Evolutionary conservation across 2,113 vertebrate species (phyloP), one percentile per base, ranked within the genome.

Genomic region (Clarias magur): DNA sequence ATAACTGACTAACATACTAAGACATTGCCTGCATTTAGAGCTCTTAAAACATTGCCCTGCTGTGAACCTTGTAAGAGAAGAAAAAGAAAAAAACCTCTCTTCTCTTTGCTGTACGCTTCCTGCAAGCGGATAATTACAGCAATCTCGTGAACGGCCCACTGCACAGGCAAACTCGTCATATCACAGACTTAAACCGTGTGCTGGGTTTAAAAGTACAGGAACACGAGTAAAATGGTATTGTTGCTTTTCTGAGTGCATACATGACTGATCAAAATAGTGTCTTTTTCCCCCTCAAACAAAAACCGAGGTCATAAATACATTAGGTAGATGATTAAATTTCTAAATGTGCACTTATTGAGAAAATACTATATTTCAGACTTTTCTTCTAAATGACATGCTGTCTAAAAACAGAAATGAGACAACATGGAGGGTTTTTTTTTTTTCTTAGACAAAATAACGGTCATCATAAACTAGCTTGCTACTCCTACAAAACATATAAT

Each of bases 51-150:
- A 9, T 15, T n/a, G 86, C 53, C 72, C 72, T 87, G 72, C 72
- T 79, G 86, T 72, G 80, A 87, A 87, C 70, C 86, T 62, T 83
- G 70, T 34, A 56, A 76, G 34, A 27, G 60, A 48, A 48, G 30
- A 30, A 56, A 56, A 68, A 59, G 34, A n/a, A 54, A 56, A 25
- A 72, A 19, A n/a, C 38, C 4, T 6, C 79, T 23, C 62, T 86
- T 80, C 85, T 30, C 80, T 67, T 78, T 79, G 70, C 80, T 30
- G 54, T 82, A 34, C 30, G 68, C 68, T 86, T 76, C n/a, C 42
- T 87, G 70, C 70, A 83, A 78, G 59, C 48, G 8, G 60, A 79
- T 87, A 83, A 83, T 83, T 87, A 87, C 80, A 83, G 60, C 72
- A 79, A 73, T 67, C 72, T 57, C 19, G 73, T 27, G 54, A 38